A percentile compares a stretch with the other conserved stretches of the same genome.
Conservation (phyloP, 2,797 vertebrate genomes). For the Salmo trutta region DNA sequence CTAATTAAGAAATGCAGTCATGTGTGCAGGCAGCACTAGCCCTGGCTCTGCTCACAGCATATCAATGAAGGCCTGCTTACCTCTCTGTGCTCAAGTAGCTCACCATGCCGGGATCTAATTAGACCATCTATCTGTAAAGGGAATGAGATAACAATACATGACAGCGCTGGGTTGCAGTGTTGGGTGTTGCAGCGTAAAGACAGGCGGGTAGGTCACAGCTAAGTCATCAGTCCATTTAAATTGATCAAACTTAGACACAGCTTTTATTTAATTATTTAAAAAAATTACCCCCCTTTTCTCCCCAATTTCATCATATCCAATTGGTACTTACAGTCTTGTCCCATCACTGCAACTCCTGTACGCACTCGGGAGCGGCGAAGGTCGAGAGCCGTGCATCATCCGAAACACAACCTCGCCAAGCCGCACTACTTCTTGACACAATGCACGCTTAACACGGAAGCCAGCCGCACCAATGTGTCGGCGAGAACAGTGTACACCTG, state of each 20-base stretch:
- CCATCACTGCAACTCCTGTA: no score
- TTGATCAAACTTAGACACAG: constrained; percentile 20
- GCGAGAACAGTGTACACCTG: no score
- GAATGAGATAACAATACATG: constrained; percentile 30
- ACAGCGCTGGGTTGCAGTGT: constrained; percentile 10
- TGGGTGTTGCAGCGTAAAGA: constrained; percentile 15
- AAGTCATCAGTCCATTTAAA: constrained; percentile 32
- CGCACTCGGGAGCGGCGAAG: no score
- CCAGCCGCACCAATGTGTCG: no score
- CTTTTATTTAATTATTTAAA: not conserved
- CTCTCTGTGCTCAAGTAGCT: constrained; percentile 23
- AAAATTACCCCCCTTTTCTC: no score
- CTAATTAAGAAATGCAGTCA: constrained; percentile 48
- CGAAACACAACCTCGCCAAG: no score
- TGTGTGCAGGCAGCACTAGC: constrained; percentile 26
- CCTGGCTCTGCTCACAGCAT: constrained; percentile 29
- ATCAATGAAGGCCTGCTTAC: constrained; percentile 35
- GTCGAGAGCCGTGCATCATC: no score
- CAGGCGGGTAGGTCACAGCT: constrained; percentile 32
- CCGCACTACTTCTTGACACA: no score
- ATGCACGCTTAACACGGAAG: no score
- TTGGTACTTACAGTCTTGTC: no score
- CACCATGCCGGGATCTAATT: constrained; percentile 43
- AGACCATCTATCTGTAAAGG: constrained; percentile 42
- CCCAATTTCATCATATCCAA: no score